Percentiles rank a stretch among this genome's conserved stretches.
phyloP scores from a whole-genome alignment of 2,888 invertebrate species.

The Dolichopus griseipennis region DNA sequence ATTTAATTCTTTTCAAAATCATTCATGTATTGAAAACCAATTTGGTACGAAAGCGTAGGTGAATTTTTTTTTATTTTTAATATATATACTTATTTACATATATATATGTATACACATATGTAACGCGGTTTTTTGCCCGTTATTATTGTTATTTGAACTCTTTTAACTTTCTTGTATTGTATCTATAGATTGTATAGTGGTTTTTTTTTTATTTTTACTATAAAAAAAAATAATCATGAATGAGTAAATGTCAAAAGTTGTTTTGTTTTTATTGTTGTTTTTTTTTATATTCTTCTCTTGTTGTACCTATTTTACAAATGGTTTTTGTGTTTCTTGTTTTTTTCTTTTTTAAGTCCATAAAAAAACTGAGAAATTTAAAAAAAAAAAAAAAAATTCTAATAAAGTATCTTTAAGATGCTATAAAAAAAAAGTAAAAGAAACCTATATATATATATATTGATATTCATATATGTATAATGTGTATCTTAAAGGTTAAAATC shows the following conservation, averaged over 20 bases:
- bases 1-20: slow-evolving; percentile 1
- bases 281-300: too few relatives aligned
- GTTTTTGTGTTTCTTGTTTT: background rate
- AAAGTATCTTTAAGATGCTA: background rate
- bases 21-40: slow-evolving; percentile 1
- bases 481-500: background rate
- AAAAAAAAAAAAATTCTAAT: background rate
- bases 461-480: background rate
- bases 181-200: too few relatives aligned
- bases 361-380: too few relatives aligned
- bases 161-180: too few relatives aligned
- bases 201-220: background rate
- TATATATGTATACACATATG: too few relatives aligned
- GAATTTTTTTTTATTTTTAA: background rate
- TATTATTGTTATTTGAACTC: too few relatives aligned
- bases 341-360: background rate
- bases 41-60: slow-evolving; percentile 6
- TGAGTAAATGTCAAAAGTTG: background rate
- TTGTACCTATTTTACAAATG: too few relatives aligned
- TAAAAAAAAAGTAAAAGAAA: background rate
- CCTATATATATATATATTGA: background rate
- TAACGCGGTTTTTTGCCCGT: too few relatives aligned
- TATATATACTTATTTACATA: too few relatives aligned
- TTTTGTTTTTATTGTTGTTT: too few relatives aligned
- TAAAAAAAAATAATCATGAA: background rate